Evolutionary conservation across 2,888 invertebrate species (phyloP).

Genomic region (Epirrhoe alternata): DNA sequence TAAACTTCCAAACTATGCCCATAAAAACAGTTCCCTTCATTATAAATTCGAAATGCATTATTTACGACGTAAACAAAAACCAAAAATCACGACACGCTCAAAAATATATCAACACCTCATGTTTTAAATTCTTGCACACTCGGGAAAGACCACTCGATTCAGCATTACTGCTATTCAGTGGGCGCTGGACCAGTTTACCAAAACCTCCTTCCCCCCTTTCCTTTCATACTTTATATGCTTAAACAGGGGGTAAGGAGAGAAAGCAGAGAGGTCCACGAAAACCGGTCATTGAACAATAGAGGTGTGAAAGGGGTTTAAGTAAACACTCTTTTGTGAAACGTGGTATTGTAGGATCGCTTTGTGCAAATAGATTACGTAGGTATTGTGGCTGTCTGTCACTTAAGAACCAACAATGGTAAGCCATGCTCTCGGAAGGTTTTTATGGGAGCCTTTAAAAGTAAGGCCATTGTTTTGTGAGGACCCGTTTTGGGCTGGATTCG

Average conservation of each 20-base stretch:
- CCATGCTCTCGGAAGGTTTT: constrained; percentile 42
- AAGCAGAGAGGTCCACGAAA: constrained; percentile 51
- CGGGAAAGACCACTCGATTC: constrained; percentile 68
- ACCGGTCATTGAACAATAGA: constrained; percentile 72
- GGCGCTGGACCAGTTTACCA: constrained; percentile 49
- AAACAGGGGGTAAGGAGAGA: constrained; percentile 46
- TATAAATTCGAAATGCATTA: constrained; percentile 41
- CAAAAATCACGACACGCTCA: constrained; percentile 42
- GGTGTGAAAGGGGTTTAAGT: constrained; percentile 83
- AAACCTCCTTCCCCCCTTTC: constrained; percentile 50
- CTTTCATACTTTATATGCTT: constrained; percentile 33
- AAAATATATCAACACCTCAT: constrained; percentile 59
- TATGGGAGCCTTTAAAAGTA: constrained; percentile 41
- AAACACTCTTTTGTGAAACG: constrained; percentile 81
- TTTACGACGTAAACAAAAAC: constrained; percentile 46
- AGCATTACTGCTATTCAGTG: constrained; percentile 69
- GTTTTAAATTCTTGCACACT: constrained; percentile 71
- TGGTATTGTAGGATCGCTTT: constrained; percentile 72
- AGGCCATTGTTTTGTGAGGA: constrained; percentile 35
- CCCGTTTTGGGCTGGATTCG: constrained; percentile 23
- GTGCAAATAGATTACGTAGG: constrained; percentile 80
- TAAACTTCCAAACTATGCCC: constrained; percentile 13
- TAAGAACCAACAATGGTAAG: constrained; percentile 50
- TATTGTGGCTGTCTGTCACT: constrained; percentile 65
- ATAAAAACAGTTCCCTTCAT: constrained; percentile 18